phyloP scores from a whole-genome alignment of 2,113 vertebrate genomes.

The Scolopax mira region DNA sequence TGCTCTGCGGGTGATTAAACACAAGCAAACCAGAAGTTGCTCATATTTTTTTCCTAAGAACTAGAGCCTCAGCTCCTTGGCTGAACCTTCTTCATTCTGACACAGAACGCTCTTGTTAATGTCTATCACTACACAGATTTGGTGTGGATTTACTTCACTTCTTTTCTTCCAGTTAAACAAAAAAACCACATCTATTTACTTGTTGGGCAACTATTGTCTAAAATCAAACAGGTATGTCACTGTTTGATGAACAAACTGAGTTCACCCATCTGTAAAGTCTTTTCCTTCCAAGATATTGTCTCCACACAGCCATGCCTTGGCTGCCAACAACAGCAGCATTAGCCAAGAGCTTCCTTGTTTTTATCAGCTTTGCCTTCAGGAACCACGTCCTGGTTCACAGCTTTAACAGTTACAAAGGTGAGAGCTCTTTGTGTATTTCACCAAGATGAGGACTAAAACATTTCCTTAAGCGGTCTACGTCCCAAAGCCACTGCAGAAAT shows the following conservation, averaged over 20 bases:
- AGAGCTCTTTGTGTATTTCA: not conserved
- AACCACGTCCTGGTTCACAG: constrained; percentile 1
- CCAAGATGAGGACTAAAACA: not conserved
- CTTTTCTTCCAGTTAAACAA: not conserved
- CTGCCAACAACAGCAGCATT: not conserved
- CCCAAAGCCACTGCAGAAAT: not conserved
- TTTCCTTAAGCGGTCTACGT: not conserved
- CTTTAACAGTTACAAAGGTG: not conserved
- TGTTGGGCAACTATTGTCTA: not conserved
- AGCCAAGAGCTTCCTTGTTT: not conserved
- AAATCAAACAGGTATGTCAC: constrained; percentile 5
- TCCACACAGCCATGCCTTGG: not conserved
- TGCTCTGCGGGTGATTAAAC: not conserved
- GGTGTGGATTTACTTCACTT: not conserved
- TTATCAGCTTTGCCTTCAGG: constrained; percentile 3
- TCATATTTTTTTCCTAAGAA: not conserved
- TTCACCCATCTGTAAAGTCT: not conserved
- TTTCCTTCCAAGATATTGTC: not conserved
- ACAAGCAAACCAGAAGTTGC: not conserved
- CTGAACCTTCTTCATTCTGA: not conserved
- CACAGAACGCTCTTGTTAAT: not conserved
- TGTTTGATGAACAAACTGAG: not conserved
- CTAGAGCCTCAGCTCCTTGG: not conserved
- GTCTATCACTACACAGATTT: not conserved
- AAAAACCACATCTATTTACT: not conserved